Percentiles rank a stretch among this genome's conserved stretches.
These are phyloP conservation scores for Temnothorax rugatulus DNA, from an alignment of 2,888 invertebrate species.

Conservation along the genomic window DNA sequence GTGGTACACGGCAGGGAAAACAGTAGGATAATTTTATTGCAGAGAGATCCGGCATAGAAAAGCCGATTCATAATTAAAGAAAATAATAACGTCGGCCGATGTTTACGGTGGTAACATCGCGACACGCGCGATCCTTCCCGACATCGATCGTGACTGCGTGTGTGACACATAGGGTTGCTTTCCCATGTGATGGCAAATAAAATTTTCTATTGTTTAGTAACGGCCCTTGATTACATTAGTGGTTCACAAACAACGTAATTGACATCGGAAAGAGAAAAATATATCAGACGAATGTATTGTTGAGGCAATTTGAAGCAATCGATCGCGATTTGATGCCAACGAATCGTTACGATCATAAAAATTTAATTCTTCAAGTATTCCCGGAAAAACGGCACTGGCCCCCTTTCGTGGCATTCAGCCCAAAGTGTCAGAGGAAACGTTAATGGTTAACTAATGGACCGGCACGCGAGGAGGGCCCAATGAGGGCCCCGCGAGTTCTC, in stretches of 20 bases:
- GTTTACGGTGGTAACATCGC: constrained; percentile 58
- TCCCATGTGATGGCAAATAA: constrained; percentile 5
- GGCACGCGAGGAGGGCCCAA: constrained; percentile 81
- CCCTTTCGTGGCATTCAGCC: neutral
- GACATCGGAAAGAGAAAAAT: neutral
- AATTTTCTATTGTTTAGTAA: constrained; percentile 26
- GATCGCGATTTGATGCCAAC: neutral
- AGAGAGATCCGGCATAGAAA: constrained; percentile 27
- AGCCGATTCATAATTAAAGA: constrained; percentile 65
- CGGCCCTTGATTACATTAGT: neutral
- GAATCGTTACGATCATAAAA: constrained; percentile 4
- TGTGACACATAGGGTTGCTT: neutral
- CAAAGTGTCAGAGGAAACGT: constrained; percentile 21
- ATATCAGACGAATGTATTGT: neutral
- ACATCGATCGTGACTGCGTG: constrained; percentile 29
- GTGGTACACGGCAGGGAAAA: neutral
- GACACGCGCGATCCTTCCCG: constrained; percentile 20
- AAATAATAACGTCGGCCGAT: constrained; percentile 63
- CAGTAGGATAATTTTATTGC: constrained; percentile 56
- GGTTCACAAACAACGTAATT: neutral
- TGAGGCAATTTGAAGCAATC: neutral
- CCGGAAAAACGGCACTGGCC: neutral
- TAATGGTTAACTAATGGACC: constrained; percentile 81
- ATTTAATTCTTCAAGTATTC: constrained; percentile 13
- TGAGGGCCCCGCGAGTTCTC: constrained; percentile 28